Percentiles rank a stretch among this genome's conserved stretches.
These are phyloP conservation scores for Bilobella aurantiaca DNA, from an alignment of 1,140 invertebrate species.

Conservation along the genomic window DNA sequence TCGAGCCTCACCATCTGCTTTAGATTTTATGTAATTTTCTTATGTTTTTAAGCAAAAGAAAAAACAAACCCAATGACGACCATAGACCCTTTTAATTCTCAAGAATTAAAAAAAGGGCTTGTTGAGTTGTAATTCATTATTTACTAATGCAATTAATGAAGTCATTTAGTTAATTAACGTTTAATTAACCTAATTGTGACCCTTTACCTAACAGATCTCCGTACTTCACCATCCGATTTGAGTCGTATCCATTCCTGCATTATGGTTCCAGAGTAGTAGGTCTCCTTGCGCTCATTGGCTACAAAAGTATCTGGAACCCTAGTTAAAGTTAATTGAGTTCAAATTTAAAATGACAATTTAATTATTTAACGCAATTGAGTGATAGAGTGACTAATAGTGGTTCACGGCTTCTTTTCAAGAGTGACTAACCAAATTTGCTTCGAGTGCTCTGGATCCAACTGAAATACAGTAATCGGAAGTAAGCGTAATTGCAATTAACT, in stretches of 20 bases:
- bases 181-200: too few relatives aligned
- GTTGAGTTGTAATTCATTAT: too few relatives aligned
- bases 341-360: background rate
- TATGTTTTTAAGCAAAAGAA: too few relatives aligned
- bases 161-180: too few relatives aligned
- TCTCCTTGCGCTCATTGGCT: slow-evolving; percentile 23
- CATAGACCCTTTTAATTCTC: slow-evolving; percentile 8
- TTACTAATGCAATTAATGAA: too few relatives aligned
- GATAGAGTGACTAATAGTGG: too few relatives aligned
- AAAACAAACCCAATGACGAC: slow-evolving; percentile 14
- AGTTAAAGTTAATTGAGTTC: background rate
- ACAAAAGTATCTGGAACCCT: slow-evolving; percentile 26
- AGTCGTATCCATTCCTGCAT: slow-evolving; percentile 15
- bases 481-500: too few relatives aligned
- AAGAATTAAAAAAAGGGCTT: background rate
- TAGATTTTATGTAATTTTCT: too few relatives aligned
- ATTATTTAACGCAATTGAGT: too few relatives aligned
- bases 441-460: slow-evolving; percentile 17
- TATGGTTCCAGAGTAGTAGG: slow-evolving; percentile 7
- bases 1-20: too few relatives aligned
- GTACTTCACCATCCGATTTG: slow-evolving; percentile 17
- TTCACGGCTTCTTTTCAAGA: too few relatives aligned
- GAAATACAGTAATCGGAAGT: too few relatives aligned
- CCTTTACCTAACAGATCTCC: slow-evolving; percentile 11
- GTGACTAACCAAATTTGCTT: slow-evolving; percentile 18